A percentile compares a stretch with the other conserved stretches of the same genome.
Conservation (phyloP, 1,140 invertebrate genomes). For the Campoletis sonorensis region DNA sequence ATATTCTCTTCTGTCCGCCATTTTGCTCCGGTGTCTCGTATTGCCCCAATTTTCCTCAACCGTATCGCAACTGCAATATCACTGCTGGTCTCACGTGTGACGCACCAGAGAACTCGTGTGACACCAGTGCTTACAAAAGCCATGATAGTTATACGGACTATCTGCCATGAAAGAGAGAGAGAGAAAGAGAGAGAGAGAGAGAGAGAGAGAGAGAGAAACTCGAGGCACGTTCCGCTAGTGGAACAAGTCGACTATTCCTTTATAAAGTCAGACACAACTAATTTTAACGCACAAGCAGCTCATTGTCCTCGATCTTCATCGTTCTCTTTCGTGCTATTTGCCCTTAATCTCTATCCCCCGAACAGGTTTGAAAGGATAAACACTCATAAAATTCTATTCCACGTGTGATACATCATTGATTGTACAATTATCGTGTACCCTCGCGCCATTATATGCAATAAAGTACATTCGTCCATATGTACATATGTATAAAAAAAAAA, state of each 20-base stretch:
- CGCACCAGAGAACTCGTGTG: constrained; percentile 25
- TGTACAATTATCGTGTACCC: not conserved
- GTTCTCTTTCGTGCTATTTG: not conserved
- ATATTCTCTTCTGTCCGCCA: not conserved
- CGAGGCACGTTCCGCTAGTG: constrained; percentile 39
- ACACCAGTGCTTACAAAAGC: constrained; percentile 13
- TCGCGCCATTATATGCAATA: not conserved
- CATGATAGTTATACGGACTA: not conserved
- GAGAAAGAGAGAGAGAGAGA: not conserved
- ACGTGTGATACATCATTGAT: not conserved
- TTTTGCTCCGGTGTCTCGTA: not conserved
- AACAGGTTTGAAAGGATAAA: not conserved
- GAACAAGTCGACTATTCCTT: constrained; percentile 36
- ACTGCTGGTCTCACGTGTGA: constrained; percentile 28
- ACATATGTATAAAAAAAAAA: not conserved
- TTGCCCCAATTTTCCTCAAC: not conserved
- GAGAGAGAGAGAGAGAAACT: not conserved
- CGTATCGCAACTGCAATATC: not conserved
- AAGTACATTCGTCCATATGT: not conserved
- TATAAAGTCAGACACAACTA: constrained; percentile 28
- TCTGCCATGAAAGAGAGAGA: not conserved
- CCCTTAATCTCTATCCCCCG: not conserved
- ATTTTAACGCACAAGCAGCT: constrained; percentile 32
- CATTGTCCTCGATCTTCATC: constrained; percentile 37
- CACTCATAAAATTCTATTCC: not conserved